Evolutionary conservation across 92 coral and sea anemone species (phyloP), one percentile per base, ranked within the genome.

Genomic region (Siderastrea siderea): DNA sequence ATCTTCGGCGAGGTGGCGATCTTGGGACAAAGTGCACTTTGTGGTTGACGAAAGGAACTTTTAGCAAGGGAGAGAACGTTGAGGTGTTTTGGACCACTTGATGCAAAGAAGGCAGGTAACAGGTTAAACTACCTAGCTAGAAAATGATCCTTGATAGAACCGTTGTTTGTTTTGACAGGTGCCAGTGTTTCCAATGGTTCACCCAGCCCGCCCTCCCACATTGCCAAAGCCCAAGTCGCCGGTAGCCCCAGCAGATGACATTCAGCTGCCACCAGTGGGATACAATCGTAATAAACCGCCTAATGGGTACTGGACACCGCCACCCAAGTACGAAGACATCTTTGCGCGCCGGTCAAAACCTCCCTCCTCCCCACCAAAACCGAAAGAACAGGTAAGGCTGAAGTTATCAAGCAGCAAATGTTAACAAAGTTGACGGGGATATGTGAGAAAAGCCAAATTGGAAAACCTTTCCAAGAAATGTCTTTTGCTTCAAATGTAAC

Each of bases 251-350:
- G 91, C 72, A 0, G 96, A 93, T 52, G 95, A 94, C 50, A 94
- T 94, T 8, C 92, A 86, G 92, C 74, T 94, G 58, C 96, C 95
- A 9, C 93, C 98, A 13, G 91, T 94, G 2, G 95, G 95, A 13
- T 93, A 70, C 67, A 90, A 76, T 74, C 68, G 82, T 7, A 76
- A 51, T 13, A 65, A 53, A 19, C 78, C 80, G 13, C 94, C 95
- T 1, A 93, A 90, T 58, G 95, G 95, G 49, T 71, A 85, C 51
- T 77, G 91, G 74, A 59, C 94, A 19, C 93, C 90, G 8, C 94
- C 95, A 3, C 95, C 95, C 2, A 87, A 83, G 61, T 93, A 93
- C 62, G 92, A 93, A 7, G 94, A 90, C 62, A 51, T 93, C 55
- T 86, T 90, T 57, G 79, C 86, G 47, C 89, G 86, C 16, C 67